Evolutionary conservation across 2,888 invertebrate species (phyloP).

Genomic region (Amblyjoppa proteus): DNA sequence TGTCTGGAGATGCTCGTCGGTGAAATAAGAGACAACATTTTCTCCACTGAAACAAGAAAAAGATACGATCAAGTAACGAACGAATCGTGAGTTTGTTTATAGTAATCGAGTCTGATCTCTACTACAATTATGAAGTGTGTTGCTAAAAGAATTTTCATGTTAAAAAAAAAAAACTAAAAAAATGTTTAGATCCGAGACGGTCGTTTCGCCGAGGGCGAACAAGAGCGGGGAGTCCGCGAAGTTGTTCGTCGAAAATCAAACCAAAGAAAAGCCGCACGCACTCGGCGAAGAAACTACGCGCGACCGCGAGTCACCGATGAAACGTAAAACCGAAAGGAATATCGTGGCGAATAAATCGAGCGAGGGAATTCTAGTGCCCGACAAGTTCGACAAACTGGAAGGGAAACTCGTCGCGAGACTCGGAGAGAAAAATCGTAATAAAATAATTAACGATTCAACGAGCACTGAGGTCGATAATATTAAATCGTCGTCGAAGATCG

Average conservation of each 20-base stretch:
- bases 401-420: not conserved
- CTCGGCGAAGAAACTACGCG: not conserved
- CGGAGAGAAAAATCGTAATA: conserved; percentile 6
- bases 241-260: conserved; percentile 1
- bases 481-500: conserved; percentile 16
- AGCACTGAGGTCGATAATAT: conserved; percentile 2
- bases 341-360: conserved; percentile 9
- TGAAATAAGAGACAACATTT: conserved; percentile 73
- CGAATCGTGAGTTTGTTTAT: conserved; percentile 37
- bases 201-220: not conserved
- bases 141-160: not conserved
- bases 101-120: not conserved
- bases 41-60: conserved; percentile 44
- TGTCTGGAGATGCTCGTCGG: conserved; percentile 64
- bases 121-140: not conserved
- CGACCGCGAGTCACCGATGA: conserved; percentile 34
- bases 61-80: not conserved
- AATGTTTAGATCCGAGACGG: conserved; percentile 25
- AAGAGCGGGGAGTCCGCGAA: conserved; percentile 10
- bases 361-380: conserved; percentile 15
- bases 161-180: not conserved
- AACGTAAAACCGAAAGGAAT: conserved; percentile 31
- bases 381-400: conserved; percentile 28
- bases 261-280: not conserved
- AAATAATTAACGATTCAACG: conserved; percentile 11